Conservation (phyloP, 2,113 vertebrate species). For the Cyprinodon tularosa region DNA sequence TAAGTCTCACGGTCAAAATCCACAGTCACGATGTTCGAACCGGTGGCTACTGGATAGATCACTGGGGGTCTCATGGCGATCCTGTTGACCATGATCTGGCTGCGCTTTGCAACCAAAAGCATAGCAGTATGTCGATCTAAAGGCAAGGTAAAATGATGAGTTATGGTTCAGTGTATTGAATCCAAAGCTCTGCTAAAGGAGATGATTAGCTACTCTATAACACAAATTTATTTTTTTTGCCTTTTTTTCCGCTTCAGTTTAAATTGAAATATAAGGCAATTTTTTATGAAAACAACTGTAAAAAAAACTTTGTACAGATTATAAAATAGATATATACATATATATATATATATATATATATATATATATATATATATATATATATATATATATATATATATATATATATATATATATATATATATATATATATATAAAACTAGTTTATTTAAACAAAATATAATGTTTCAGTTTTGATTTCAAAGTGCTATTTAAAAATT, state of each 20-base stretch:
- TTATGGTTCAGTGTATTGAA: background rate
- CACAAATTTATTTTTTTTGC: background rate
- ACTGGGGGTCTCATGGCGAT: conserved; percentile 63
- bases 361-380: too few species aligned
- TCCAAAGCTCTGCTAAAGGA: background rate
- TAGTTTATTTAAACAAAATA: too few species aligned
- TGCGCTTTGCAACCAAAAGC: conserved; percentile 70
- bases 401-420: background rate
- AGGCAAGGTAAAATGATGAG: background rate
- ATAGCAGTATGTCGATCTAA: conserved; percentile 61
- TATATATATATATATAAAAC: too few species aligned
- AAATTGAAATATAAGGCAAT: background rate
- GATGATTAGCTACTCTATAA: background rate
- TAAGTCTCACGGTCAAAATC: conserved; percentile 73
- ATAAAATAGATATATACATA: background rate
- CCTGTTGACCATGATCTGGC: conserved; percentile 65
- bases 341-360: too few species aligned
- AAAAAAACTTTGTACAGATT: background rate
- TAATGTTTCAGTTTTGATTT: too few species aligned
- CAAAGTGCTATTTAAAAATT: too few species aligned
- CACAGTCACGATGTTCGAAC: conserved; percentile 66
- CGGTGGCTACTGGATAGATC: conserved; percentile 52
- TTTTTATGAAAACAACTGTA: background rate
- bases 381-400: too few species aligned
- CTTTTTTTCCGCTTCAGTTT: background rate